Evolutionary conservation across 2,797 vertebrate genomes (phyloP), one percentile per base, ranked within the genome.

Genomic region (Sebastes umbrosus): DNA sequence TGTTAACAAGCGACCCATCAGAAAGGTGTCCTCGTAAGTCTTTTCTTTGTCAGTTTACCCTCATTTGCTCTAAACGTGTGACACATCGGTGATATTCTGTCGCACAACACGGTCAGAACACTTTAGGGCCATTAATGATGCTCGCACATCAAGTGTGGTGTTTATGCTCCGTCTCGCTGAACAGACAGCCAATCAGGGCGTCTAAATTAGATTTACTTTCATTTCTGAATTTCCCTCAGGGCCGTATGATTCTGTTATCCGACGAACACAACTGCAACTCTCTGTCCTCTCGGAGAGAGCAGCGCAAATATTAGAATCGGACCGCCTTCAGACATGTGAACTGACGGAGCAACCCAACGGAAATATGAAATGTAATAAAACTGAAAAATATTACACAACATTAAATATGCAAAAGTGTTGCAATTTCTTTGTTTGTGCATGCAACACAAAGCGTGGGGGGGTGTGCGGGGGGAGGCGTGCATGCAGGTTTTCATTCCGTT

Each of bases 121-220:
- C 90, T 94, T 93, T 75, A 87, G 82, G 83, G 80, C 79, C 88
- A 88, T 92, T 91, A 92, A 93, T 84, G 91, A 92, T 82, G 87
- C 91, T 93, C 87, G 80, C 87, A 88, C 89, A 88, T 91, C 88
- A 90, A 92, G 90, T 90, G 83, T 79, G 81, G 87, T 89, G 86
- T 94, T 93, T 91, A 92, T 81, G 89, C 91, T 92, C 89, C 78
- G 57, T 90, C 85, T 85, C 76, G 27, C 84, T 82, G 84, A 90
- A 90, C 90, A 92, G 91, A 88, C 91, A 91, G 87, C 88, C 87
- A 88, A 90, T 91, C 90, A 86, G 84, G 75, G 80, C 68, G 39
- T 85, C 83, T 16, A 92, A 93, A 94, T 95, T 92, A 88, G 91
- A 93, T 94, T 94, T 92, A 87, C 89, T 90, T 91, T 93, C 88